Evolutionary conservation across 2,888 invertebrate species (phyloP).

Genomic region (Eupithecia tripunctaria): DNA sequence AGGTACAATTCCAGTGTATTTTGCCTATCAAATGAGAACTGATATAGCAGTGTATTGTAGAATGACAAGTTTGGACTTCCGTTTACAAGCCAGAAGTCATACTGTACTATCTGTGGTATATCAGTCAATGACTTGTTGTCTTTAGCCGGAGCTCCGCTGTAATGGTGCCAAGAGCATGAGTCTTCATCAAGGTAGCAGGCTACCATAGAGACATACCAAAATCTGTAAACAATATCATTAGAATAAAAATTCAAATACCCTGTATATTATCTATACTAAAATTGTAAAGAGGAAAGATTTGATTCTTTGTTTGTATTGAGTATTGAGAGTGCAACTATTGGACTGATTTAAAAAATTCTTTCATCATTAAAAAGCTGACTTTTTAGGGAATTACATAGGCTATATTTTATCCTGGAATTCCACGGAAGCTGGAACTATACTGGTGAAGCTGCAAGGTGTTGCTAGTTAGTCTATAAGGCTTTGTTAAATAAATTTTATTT

Average conservation of each 20-base stretch:
- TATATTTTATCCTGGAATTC: too few species aligned
- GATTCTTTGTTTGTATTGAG: too few species aligned
- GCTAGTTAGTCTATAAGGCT: too few species aligned
- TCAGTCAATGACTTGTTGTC: slow-evolving; percentile 68
- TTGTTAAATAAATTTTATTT: background rate
- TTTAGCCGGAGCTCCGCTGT: slow-evolving; percentile 70
- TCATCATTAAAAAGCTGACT: too few species aligned
- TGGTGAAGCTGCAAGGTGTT: too few species aligned
- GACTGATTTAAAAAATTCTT: too few species aligned
- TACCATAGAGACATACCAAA: slow-evolving; percentile 98
- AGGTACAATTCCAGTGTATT: slow-evolving; percentile 96
- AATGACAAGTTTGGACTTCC: slow-evolving; percentile 95
- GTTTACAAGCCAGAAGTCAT: slow-evolving; percentile 98
- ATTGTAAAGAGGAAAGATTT: too few species aligned
- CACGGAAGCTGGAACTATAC: too few species aligned
- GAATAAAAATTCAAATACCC: too few species aligned
- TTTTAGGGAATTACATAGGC: too few species aligned
- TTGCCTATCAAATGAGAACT: slow-evolving; percentile 98
- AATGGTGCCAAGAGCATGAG: slow-evolving; percentile 94
- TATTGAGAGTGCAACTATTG: too few species aligned
- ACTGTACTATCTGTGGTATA: slow-evolving; percentile 81
- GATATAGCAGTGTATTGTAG: slow-evolving; percentile 95
- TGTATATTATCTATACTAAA: too few species aligned
- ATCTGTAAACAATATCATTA: slow-evolving; percentile 82
- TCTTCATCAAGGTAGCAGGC: slow-evolving; percentile 93